Conservation (phyloP, 2,113 vertebrate genomes). For the Meriones unguiculatus region DNA sequence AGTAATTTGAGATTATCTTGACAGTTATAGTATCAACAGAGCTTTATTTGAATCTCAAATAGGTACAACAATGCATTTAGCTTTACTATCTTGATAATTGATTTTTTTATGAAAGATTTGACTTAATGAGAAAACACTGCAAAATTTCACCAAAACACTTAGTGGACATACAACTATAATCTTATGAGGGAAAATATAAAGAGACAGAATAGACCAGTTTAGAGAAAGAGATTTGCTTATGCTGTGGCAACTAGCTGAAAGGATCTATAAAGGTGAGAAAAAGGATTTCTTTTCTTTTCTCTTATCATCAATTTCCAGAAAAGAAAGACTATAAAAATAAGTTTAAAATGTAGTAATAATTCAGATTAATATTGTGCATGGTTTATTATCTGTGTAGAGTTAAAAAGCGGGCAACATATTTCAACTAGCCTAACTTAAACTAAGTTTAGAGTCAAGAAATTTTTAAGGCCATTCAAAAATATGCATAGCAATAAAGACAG, state of each 20-base stretch:
- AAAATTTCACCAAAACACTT: neutral
- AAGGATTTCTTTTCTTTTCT: neutral
- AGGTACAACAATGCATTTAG: neutral
- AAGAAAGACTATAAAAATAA: constrained; percentile 3
- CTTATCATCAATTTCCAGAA: neutral
- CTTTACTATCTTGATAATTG: neutral
- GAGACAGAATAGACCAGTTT: neutral
- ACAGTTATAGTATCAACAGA: constrained; percentile 27
- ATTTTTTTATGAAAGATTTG: constrained; percentile 51
- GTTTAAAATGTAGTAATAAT: neutral
- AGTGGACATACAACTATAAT: neutral
- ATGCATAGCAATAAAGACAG: neutral
- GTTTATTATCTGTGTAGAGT: neutral
- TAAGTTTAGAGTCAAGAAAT: neutral
- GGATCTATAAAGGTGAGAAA: neutral
- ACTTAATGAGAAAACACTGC: neutral
- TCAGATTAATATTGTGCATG: neutral
- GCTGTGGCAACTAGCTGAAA: neutral
- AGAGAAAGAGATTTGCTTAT: neutral
- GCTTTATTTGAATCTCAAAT: neutral
- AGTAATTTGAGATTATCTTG: constrained; percentile 36
- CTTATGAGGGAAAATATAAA: neutral
- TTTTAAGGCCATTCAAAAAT: neutral
- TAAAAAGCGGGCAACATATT: neutral
- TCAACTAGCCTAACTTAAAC: neutral